A percentile compares a stretch with the other conserved stretches of the same genome.
phyloP scores from a whole-genome alignment of 2,888 invertebrate genomes.

The Callyntrura guangdongensis region DNA sequence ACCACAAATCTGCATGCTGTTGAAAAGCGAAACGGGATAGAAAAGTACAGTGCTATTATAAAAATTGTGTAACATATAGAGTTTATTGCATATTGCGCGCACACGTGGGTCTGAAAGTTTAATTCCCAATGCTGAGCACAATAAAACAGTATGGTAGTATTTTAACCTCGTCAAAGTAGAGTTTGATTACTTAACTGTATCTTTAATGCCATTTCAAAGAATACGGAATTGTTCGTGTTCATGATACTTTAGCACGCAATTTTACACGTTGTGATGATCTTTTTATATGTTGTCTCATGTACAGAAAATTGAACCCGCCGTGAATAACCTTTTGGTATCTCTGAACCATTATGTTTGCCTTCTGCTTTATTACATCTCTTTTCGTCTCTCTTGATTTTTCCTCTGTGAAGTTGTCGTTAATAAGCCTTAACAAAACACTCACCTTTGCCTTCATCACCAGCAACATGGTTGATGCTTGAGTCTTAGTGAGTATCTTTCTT shows the following conservation, averaged over 20 bases:
- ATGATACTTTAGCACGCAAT: slow-evolving; percentile 22
- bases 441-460: slow-evolving; percentile 34
- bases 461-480: slow-evolving; percentile 10
- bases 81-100: neutral
- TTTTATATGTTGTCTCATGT: neutral
- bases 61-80: slow-evolving; percentile 6
- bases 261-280: slow-evolving; percentile 51
- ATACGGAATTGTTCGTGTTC: neutral
- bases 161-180: slow-evolving; percentile 33
- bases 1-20: neutral
- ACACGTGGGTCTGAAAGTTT: neutral
- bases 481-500: neutral
- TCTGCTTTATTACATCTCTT: slow-evolving; percentile 12
- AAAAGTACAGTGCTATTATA: neutral
- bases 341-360: neutral
- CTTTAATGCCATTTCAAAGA: slow-evolving; percentile 4
- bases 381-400: slow-evolving; percentile 39
- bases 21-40: neutral
- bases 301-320: slow-evolving; percentile 40
- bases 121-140: neutral
- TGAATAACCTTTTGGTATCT: slow-evolving; percentile 64
- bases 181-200: slow-evolving; percentile 52
- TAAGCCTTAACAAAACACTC: slow-evolving; percentile 60
- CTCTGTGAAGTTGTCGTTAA: slow-evolving; percentile 51
- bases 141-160: slow-evolving; percentile 16